These are phyloP conservation scores for Rhodeus uyekii DNA, from an alignment of 2,797 vertebrate genomes.

Conservation along the genomic window DNA sequence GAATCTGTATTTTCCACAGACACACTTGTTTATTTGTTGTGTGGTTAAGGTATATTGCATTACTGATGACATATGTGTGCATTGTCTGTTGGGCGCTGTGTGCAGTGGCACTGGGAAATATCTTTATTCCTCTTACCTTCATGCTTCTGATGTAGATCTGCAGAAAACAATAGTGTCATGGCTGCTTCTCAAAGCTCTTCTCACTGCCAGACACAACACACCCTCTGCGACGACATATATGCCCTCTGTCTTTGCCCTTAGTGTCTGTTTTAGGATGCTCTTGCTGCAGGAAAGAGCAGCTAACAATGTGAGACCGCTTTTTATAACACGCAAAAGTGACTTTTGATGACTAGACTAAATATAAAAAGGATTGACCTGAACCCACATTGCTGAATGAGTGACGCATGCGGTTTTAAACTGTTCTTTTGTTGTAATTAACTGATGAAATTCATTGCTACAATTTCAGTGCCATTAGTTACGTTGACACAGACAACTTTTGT, in stretches of 20 bases:
- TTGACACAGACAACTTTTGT: neutral
- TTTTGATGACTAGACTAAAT: neutral
- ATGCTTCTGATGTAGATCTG: conserved; percentile 43
- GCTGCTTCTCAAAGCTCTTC: conserved; percentile 31
- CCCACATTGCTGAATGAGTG: neutral
- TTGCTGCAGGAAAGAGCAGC: conserved; percentile 17
- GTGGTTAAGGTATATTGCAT: neutral
- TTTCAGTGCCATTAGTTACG: neutral
- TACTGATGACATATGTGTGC: neutral
- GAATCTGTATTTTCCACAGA: neutral
- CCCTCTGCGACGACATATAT: conserved; percentile 27
- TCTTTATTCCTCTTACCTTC: neutral
- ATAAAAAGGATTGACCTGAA: conserved; percentile 2
- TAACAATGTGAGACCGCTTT: neutral
- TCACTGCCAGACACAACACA: conserved; percentile 36
- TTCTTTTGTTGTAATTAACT: neutral
- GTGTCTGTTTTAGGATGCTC: conserved; percentile 17
- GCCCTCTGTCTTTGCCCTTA: conserved; percentile 13
- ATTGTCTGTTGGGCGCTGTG: neutral
- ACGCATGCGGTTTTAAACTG: neutral
- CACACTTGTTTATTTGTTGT: conserved; percentile 1
- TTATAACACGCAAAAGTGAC: neutral
- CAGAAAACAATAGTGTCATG: conserved; percentile 45
- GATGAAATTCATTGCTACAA: neutral
- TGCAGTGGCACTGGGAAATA: neutral